phyloP scores from a whole-genome alignment of 1,140 invertebrate genomes.

The Heliconius congener region DNA sequence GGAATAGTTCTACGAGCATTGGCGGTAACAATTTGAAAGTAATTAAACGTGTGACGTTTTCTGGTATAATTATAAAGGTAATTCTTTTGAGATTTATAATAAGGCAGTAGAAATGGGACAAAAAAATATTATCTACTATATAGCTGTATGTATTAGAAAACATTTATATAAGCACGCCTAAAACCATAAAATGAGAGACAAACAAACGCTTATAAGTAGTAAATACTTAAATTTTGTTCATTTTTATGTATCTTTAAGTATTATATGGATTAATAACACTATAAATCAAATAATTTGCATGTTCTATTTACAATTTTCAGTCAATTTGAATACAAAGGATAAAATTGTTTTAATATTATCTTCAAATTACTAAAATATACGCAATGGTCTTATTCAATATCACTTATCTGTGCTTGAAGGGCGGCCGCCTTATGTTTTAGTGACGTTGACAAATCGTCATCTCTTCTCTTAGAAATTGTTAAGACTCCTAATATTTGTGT shows the following conservation, averaged over 20 bases:
- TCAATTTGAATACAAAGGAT: neutral
- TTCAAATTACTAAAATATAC: slow-evolving; percentile 2
- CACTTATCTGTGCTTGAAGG: slow-evolving; percentile 14
- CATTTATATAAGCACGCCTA: too few species aligned
- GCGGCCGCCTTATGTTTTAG: slow-evolving; percentile 24
- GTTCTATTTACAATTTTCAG: neutral
- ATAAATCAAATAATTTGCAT: neutral
- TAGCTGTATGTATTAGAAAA: too few species aligned
- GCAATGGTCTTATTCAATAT: slow-evolving; percentile 19
- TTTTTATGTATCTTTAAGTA: too few species aligned
- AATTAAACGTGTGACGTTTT: neutral
- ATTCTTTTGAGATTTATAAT: too few species aligned
- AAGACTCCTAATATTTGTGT: slow-evolving; percentile 16
- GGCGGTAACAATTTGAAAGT: neutral
- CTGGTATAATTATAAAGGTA: too few species aligned
- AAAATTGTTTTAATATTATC: neutral
- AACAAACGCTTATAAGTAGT: too few species aligned
- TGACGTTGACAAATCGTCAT: slow-evolving; percentile 30
- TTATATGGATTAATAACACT: neutral
- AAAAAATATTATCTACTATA: too few species aligned
- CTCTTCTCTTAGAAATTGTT: slow-evolving; percentile 27
- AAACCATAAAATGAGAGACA: too few species aligned
- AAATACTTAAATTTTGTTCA: too few species aligned
- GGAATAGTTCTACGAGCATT: neutral
- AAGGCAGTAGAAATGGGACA: too few species aligned